Evolutionary conservation across 2,113 vertebrate genomes (phyloP).

Genomic region (Sphyrna mokarran): DNA sequence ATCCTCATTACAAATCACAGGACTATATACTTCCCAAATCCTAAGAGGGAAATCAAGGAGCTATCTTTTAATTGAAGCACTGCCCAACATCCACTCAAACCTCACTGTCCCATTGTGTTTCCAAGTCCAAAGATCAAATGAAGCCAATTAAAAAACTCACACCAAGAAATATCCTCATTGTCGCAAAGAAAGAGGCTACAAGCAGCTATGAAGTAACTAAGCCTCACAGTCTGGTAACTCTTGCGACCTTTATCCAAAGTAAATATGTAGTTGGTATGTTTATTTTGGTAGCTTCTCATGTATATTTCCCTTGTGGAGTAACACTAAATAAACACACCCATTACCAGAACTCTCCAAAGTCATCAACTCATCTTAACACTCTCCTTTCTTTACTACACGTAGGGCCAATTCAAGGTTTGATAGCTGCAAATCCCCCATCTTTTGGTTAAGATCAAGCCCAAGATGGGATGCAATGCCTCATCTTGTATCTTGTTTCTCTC

Average conservation of each 20-base stretch:
- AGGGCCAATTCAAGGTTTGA: background rate
- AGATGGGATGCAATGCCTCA: too few relatives aligned
- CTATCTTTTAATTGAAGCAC: background rate
- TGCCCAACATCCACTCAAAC: background rate
- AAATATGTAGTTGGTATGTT: background rate
- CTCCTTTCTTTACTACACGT: background rate
- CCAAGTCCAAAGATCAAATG: background rate
- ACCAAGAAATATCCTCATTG: background rate
- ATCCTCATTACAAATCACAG: background rate
- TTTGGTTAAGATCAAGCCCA: too few relatives aligned
- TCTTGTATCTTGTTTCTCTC: too few relatives aligned
- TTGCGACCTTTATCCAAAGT: background rate
- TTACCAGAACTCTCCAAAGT: background rate
- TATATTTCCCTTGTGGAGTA: background rate
- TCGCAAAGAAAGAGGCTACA: background rate
- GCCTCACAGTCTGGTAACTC: background rate
- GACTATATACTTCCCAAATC: background rate
- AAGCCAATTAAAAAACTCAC: background rate
- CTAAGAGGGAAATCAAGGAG: background rate
- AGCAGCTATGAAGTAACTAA: background rate
- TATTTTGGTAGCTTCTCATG: background rate
- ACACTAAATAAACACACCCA: background rate
- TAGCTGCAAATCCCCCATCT: background rate
- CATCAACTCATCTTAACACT: background rate
- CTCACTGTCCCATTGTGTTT: background rate